Evolutionary conservation across 2,113 vertebrate genomes (phyloP), one percentile per base, ranked within the genome.

Genomic region (Sapayoa aenigma): DNA sequence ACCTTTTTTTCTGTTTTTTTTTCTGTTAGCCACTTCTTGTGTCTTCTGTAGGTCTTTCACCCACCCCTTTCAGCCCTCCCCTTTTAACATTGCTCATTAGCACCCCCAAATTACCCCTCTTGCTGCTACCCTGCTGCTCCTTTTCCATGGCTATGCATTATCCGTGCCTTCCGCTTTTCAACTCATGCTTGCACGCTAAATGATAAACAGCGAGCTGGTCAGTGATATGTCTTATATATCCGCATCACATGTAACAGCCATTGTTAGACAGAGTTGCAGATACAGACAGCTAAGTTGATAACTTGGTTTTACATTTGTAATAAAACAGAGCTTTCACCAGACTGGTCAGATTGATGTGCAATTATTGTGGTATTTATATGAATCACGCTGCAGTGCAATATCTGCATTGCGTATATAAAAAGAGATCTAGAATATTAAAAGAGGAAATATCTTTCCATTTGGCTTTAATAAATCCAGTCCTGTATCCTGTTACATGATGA

Each of bases 381-480:
- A 87, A 82, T 82, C 77, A 84, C 58, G 69, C 60, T 47, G 47
- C 84, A 62, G 52, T 93, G 74, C 66, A 94, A 9, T 94, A 93
- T 84, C 68, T 75, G 35, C 35, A 46, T 69, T 0, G 0, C 31
- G 31, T 80, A 77, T 90, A 87, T 89, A 93, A 87, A 90, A 80
- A 89, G 74, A 83, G 68, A 91, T 88, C 79, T 87, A 81, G 72
- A 91, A 89, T 94, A 93, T 93, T 93, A 87, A 73, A 89, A 73
- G 16, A 91, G 50, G 72, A 91, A 81, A 82, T 94, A 60, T 67
- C 77, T 91, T 77, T 89, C 75, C 87, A 86, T 87, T 96, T 92
- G 82, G 59, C 65, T 93, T 89, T 94, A 84, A 84, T 93, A 97
- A 95, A 92, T 93, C 84, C 68, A 66, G 56, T 59, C 84, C 63